A percentile compares a stretch with the other conserved stretches of the same genome.
Evolutionary conservation across 2,797 vertebrate species (phyloP).

Genomic region (Acridotheres tristis): DNA sequence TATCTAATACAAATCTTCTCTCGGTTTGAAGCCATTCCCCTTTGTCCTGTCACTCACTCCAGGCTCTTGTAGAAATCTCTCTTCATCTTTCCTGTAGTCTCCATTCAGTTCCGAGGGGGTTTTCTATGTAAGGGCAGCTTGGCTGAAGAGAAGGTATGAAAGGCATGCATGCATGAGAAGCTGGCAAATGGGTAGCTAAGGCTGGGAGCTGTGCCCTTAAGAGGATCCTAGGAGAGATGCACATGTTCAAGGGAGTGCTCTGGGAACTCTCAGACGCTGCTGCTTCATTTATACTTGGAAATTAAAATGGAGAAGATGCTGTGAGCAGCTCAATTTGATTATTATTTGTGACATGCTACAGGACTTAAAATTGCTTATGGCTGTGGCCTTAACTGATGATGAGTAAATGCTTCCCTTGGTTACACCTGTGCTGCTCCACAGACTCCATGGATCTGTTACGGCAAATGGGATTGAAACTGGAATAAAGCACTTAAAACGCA

Average conservation of each 20-base stretch:
- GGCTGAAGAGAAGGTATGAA: background rate
- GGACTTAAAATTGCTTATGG: background rate
- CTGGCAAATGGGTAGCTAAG: background rate
- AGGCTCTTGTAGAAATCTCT: background rate
- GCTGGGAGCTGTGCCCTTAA: background rate
- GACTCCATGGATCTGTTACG: background rate
- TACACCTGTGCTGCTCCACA: background rate
- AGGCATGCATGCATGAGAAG: background rate
- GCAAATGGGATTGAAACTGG: background rate
- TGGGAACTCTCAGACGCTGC: background rate
- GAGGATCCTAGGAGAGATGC: background rate
- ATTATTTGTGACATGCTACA: background rate
- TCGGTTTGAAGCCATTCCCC: background rate
- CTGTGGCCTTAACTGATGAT: background rate
- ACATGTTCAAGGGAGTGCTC: background rate
- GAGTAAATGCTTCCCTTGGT: background rate
- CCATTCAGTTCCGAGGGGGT: background rate
- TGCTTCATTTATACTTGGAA: conserved; percentile 38
- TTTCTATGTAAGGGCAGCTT: background rate
- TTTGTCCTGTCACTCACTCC: background rate
- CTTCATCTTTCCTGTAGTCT: background rate
- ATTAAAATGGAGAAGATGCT: conserved; percentile 14
- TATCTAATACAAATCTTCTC: background rate
- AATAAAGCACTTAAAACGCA: background rate
- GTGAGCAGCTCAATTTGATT: background rate